Evolutionary conservation across 1,140 invertebrate species (phyloP).

Genomic region (Bombyx mori): DNA sequence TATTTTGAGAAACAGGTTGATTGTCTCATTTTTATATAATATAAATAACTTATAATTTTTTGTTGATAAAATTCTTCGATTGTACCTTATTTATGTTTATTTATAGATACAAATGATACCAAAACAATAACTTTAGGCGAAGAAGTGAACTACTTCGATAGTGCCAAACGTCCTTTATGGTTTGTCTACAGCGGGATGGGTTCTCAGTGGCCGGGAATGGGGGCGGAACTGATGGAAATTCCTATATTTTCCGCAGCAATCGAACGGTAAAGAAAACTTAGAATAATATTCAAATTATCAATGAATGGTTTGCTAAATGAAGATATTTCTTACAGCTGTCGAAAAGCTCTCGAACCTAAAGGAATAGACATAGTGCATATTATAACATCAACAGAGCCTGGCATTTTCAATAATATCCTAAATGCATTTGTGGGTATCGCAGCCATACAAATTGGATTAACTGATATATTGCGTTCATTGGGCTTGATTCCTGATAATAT

Average conservation of each 20-base stretch:
- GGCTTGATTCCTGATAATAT: constrained; percentile 3
- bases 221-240: constrained; percentile 70
- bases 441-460: constrained; percentile 4
- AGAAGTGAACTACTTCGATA: constrained; percentile 70
- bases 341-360: neutral
- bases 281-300: neutral
- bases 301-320: neutral
- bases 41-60: no score
- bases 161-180: constrained; percentile 70
- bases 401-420: constrained; percentile 1
- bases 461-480: constrained; percentile 1
- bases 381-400: neutral
- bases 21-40: no score
- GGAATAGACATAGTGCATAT: constrained; percentile 4
- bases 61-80: no score
- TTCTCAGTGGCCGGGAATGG: no score
- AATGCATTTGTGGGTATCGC: constrained; percentile 3
- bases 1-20: no score
- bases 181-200: no score
- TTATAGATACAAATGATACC: constrained; percentile 56
- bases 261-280: constrained; percentile 51
- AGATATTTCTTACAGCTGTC: constrained; percentile 12
- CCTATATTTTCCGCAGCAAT: constrained; percentile 81
- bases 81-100: no score
- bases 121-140: constrained; percentile 41